Evolutionary conservation across 1,140 invertebrate genomes (phyloP).

Genomic region (Leptinotarsa undecemlineata): DNA sequence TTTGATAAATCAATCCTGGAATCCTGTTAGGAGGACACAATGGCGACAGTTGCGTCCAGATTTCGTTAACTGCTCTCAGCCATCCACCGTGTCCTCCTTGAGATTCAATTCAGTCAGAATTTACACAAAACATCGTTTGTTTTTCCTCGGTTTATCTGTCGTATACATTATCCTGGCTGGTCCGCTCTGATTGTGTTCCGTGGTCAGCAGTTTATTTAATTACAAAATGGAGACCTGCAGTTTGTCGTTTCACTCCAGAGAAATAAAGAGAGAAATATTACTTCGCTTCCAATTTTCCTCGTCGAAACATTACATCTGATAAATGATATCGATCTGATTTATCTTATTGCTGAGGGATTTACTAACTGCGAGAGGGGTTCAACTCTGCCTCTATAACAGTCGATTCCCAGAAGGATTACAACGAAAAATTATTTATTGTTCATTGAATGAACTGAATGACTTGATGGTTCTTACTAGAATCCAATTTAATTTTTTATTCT

Average conservation of each 20-base stretch:
- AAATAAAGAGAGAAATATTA: background rate
- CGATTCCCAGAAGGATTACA: background rate
- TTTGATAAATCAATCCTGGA: constrained; percentile 51
- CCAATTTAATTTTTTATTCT: background rate
- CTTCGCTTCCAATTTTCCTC: background rate
- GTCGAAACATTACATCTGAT: background rate
- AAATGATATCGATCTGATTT: constrained; percentile 3
- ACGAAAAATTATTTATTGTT: background rate
- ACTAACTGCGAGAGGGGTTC: background rate
- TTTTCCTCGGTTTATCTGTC: background rate
- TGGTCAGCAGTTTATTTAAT: constrained; percentile 3
- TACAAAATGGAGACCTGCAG: background rate
- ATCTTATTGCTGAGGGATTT: background rate
- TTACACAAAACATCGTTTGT: constrained; percentile 24
- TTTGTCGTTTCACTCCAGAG: background rate
- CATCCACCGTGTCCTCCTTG: constrained; percentile 1
- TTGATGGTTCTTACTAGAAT: background rate
- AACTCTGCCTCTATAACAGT: background rate
- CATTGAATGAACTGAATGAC: background rate
- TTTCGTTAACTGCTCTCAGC: constrained; percentile 31
- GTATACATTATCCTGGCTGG: background rate
- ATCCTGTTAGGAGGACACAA: constrained; percentile 37
- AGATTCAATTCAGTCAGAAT: constrained; percentile 25
- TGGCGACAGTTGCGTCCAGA: constrained; percentile 37
- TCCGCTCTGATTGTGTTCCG: background rate